These are phyloP conservation scores for Typhlichthys eigenmanni DNA, from an alignment of 2,797 vertebrate species.

Conservation along the genomic window DNA sequence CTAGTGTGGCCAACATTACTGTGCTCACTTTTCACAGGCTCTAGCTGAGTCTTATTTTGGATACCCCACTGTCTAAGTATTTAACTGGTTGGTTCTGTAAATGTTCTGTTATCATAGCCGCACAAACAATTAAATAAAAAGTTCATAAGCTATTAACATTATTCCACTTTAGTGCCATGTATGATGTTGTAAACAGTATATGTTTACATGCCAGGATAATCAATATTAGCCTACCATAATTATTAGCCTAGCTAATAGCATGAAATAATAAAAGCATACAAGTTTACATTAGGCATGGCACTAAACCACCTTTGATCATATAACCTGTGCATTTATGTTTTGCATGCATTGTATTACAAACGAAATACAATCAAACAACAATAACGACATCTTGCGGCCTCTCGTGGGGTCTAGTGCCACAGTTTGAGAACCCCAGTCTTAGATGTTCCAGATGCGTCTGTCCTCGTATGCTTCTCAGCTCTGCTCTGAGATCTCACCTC, in stretches of 20 bases:
- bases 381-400: too few relatives aligned
- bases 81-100: background rate
- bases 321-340: too few relatives aligned
- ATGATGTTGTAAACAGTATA: constrained; percentile 1
- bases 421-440: background rate
- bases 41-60: constrained; percentile 8
- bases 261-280: too few relatives aligned
- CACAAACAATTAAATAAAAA: too few relatives aligned
- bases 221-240: constrained; percentile 33
- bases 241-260: too few relatives aligned
- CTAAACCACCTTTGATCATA: too few relatives aligned
- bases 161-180: constrained; percentile 7
- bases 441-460: constrained; percentile 49
- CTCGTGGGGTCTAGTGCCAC: too few relatives aligned
- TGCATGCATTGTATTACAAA: too few relatives aligned
- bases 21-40: background rate
- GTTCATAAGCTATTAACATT: too few relatives aligned
- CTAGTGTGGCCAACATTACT: constrained; percentile 18
- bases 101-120: too few relatives aligned
- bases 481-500: constrained; percentile 57
- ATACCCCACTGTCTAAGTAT: background rate
- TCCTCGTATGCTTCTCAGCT: constrained; percentile 50
- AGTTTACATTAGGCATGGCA: too few relatives aligned
- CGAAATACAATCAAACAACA: too few relatives aligned
- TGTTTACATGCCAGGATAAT: background rate